phyloP scores from a whole-genome alignment of 2,888 invertebrate genomes.

The Chymomyza fuscimana region DNA sequence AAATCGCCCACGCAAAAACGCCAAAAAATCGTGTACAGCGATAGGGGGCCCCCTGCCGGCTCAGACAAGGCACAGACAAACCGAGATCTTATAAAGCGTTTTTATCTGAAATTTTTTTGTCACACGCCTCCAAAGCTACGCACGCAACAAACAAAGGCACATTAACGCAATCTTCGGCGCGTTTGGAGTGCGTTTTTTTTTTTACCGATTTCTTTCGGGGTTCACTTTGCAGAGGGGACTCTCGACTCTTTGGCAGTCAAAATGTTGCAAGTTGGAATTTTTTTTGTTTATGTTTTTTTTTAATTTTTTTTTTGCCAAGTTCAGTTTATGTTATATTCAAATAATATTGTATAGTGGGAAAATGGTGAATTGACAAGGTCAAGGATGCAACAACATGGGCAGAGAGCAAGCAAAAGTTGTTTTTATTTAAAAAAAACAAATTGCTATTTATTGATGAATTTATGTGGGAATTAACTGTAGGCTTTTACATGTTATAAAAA shows the following conservation, averaged over 20 bases:
- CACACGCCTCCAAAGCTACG: not conserved
- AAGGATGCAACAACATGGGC: conserved; percentile 45
- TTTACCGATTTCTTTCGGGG: not conserved
- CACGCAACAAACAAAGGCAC: conserved; percentile 11
- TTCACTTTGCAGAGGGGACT: not conserved
- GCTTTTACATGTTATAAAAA: not conserved
- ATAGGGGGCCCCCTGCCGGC: not conserved
- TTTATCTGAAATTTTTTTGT: not conserved
- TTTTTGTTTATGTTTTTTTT: conserved; percentile 12
- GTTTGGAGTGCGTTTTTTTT: not conserved
- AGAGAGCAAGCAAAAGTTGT: conserved; percentile 18
- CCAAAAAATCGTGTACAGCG: not conserved
- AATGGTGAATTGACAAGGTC: conserved; percentile 55
- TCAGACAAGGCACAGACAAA: not conserved
- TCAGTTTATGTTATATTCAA: conserved; percentile 1
- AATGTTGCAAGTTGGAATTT: conserved; percentile 6
- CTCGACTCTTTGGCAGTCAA: not conserved
- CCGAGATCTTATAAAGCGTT: not conserved
- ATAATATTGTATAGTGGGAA: conserved; percentile 54
- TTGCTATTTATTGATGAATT: not conserved
- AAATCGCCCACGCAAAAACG: not conserved
- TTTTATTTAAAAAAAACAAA: conserved; percentile 5
- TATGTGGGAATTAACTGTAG: not conserved
- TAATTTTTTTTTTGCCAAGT: conserved; percentile 1
- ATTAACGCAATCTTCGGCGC: conserved; percentile 16